Evolutionary conservation across 2,797 vertebrate genomes (phyloP).

Genomic region (Lepilemur ruficaudatus): DNA sequence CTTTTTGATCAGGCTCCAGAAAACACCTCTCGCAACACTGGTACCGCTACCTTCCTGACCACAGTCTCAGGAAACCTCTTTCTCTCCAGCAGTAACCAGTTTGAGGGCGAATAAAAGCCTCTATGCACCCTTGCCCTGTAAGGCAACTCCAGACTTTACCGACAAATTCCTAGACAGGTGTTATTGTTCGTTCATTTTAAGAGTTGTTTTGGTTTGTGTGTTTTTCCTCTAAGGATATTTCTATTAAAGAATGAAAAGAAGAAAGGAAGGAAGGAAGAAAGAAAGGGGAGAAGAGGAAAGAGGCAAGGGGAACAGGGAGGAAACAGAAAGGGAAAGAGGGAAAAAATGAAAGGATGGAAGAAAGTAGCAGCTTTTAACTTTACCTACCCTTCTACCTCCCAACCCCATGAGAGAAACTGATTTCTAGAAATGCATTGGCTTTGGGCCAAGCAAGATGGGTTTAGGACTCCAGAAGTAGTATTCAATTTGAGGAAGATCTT

Average conservation of each 20-base stretch:
- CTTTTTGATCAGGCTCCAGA: neutral
- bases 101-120: neutral
- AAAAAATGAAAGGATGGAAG: neutral
- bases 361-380: neutral
- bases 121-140: neutral
- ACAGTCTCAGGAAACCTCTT: neutral
- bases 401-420: neutral
- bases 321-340: neutral
- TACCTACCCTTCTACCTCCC: neutral
- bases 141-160: neutral
- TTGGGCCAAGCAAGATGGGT: neutral
- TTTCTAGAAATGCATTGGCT: neutral
- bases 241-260: neutral
- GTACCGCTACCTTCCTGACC: neutral
- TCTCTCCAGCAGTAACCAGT: neutral
- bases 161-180: neutral
- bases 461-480: neutral
- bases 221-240: neutral
- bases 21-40: neutral
- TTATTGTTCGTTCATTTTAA: neutral
- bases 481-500: neutral
- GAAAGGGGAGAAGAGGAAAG: neutral
- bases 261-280: neutral
- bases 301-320: too few relatives aligned
- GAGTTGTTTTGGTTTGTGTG: neutral